Conservation (phyloP, 2,888 invertebrate genomes). For the Palloptera scutellata region DNA sequence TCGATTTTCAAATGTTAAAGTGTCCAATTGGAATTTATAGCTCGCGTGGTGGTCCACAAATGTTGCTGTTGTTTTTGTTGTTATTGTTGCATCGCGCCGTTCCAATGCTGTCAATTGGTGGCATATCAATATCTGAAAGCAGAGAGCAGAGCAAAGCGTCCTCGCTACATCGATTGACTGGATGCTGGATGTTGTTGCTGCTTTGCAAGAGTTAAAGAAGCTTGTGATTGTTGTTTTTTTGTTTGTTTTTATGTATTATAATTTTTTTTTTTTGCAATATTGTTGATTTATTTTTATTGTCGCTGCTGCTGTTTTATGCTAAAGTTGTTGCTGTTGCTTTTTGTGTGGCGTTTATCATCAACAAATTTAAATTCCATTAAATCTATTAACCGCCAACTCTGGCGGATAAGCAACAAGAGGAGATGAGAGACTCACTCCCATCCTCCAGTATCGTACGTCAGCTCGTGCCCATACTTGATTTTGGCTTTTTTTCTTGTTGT, state of each 20-base stretch:
- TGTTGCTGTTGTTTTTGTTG: no score
- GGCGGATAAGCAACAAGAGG: neutral
- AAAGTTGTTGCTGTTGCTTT: no score
- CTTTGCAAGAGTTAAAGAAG: neutral
- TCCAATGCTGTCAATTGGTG: no score
- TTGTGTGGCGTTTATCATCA: conserved; percentile 20
- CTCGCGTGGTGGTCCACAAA: no score
- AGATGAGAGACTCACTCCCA: neutral
- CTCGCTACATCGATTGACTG: no score
- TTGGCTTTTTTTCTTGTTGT: neutral
- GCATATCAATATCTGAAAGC: no score
- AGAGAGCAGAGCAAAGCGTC: no score
- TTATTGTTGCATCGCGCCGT: no score
- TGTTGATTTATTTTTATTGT: neutral
- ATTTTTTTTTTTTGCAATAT: conserved; percentile 1
- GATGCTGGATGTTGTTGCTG: no score
- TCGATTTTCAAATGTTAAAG: no score
- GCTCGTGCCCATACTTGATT: neutral
- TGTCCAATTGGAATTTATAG: no score
- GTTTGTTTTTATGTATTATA: neutral
- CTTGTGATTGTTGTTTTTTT: neutral
- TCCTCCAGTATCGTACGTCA: neutral
- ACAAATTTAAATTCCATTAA: conserved; percentile 31
- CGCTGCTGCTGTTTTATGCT: no score
- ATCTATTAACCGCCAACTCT: conserved; percentile 1